Evolutionary conservation across 2,797 vertebrate species (phyloP).

Genomic region (Myotis vivesi): DNA sequence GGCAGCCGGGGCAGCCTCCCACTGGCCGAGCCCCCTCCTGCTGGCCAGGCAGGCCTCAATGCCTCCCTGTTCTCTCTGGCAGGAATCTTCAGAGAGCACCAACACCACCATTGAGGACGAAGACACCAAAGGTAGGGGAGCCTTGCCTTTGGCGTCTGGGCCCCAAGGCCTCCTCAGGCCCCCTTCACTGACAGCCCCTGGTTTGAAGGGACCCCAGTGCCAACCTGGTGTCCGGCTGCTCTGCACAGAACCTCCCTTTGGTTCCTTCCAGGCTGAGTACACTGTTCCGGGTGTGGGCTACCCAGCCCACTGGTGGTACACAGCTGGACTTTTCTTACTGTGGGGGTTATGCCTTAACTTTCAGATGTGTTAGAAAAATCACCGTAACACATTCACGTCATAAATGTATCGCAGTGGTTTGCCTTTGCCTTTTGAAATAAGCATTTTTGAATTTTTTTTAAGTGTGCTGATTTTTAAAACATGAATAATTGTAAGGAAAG

Average conservation of each 20-base stretch:
- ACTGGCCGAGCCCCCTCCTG: not conserved
- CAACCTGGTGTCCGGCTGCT: not conserved
- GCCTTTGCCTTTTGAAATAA: constrained; percentile 1
- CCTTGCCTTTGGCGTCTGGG: not conserved
- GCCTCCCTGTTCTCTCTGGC: constrained; percentile 80
- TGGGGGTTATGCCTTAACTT: not conserved
- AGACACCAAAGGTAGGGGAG: constrained; percentile 92
- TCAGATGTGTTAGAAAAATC: not conserved
- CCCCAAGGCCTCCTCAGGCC: not conserved
- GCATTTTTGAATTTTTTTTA: not conserved
- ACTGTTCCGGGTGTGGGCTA: accelerated
- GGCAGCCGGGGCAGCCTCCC: constrained; percentile 75
- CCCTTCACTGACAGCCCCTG: not conserved
- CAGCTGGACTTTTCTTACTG: not conserved
- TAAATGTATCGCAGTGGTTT: not conserved
- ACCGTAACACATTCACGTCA: not conserved
- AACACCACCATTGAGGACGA: constrained; percentile 98
- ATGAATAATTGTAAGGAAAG: not conserved
- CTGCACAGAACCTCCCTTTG: not conserved
- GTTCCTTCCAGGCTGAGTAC: not conserved
- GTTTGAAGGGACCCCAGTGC: not conserved
- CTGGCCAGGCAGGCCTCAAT: constrained; percentile 58
- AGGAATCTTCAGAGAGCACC: constrained; percentile 98
- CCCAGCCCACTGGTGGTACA: accelerated
- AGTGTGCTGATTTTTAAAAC: not conserved